A percentile compares a stretch with the other conserved stretches of the same genome.
phyloP scores from a whole-genome alignment of 1,140 invertebrate species.

The Ooceraea biroi region DNA sequence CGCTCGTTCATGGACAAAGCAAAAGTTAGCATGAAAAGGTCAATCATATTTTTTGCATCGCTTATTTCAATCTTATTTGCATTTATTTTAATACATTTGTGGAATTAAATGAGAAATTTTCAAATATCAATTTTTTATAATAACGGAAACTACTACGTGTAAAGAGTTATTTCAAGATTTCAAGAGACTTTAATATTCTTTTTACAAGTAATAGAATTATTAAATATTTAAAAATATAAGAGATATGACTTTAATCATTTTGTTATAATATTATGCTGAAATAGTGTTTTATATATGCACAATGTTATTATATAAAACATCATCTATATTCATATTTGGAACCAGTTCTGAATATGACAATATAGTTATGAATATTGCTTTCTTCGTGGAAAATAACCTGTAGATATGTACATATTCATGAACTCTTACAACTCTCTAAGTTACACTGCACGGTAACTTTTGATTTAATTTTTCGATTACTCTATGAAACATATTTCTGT shows the following conservation, averaged over 20 bases:
- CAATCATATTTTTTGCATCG: background rate
- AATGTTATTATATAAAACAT: too few species aligned
- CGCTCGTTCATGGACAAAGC: slow-evolving; percentile 25
- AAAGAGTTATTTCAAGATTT: background rate
- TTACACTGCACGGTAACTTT: background rate
- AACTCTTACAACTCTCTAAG: background rate
- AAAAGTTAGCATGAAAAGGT: slow-evolving; percentile 26
- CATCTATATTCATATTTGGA: background rate
- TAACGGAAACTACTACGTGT: background rate
- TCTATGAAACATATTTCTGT: background rate
- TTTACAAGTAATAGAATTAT: background rate
- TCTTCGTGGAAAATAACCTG: background rate
- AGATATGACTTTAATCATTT: background rate
- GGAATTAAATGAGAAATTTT: slow-evolving; percentile 6
- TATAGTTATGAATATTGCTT: slow-evolving; percentile 13
- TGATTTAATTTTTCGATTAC: background rate
- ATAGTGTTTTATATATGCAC: background rate
- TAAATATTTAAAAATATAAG: background rate
- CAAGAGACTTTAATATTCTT: background rate
- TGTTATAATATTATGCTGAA: background rate
- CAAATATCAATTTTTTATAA: background rate
- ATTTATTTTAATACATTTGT: too few species aligned
- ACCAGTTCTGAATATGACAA: background rate
- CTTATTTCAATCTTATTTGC: background rate
- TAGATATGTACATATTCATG: slow-evolving; percentile 20